Base-by-base conservation (phyloP, 2,888 invertebrate species). In the Acholoe squamosa region DNA sequence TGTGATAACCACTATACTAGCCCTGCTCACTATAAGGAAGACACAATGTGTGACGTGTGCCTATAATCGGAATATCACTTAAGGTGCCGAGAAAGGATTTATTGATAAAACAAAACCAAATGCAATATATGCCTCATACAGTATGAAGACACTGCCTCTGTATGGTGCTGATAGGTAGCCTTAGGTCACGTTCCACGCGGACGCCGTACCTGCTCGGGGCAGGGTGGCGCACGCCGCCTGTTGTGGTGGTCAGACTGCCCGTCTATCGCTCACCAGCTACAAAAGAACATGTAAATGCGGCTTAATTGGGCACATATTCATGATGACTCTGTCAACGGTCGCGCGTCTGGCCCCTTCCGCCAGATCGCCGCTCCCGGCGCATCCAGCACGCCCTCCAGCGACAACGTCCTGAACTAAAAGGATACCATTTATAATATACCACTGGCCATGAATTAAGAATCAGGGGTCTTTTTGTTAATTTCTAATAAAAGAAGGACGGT, bases 291-390 rank as follows among this genome's bases (percentile, higher is more conserved):
- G 76, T 76, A 76, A 80, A 80, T 80, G 80, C 34, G 80, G 34
- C 34, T 80, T 86, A 86, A 86, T 86, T 86, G 86, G 28, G 86
- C 86, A 86, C 54, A 86, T 86, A 86, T 86, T 52, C 86, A 86
- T 86, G 86, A 54, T 25, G 86, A 16, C 3, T 61, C 61, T 61
- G 61, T 61, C 61, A 61, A n/a, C 61, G 61, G 61, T 3, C 34
- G 84, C 1, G 43, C 19, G n/a, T 10, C 22, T 19, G 25, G 0
- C 33, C 43, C 84, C 43, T 33, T 33, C 19, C 43, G 84, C 43
- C 84, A 3, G 84, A 34, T 33, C 43, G 16, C 34, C 34, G 1
- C 34, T 51, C 84, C 10, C 22, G 33, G 43, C 84, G n/a, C 61
- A 61, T 3, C n/a, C 22, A 12, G 61, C 61, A 34, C 84, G 34